Evolutionary conservation across 2,888 invertebrate species (phyloP).

Genomic region (Cactoblastis cactorum): DNA sequence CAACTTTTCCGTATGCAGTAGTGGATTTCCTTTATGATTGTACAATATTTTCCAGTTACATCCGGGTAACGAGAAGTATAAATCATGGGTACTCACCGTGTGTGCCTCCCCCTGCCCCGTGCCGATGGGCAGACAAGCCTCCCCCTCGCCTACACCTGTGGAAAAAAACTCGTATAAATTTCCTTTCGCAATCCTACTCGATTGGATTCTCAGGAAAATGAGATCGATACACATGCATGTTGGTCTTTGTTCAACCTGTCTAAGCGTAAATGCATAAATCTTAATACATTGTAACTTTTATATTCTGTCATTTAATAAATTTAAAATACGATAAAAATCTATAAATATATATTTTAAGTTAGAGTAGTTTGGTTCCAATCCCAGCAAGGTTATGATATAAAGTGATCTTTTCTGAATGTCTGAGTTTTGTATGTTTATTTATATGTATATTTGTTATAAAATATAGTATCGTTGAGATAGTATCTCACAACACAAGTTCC

Average conservation of each 20-base stretch:
- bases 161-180: conserved; percentile 16
- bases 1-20: background rate
- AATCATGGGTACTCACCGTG: conserved; percentile 21
- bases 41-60: conserved; percentile 11
- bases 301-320: too few species aligned
- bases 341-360: too few species aligned
- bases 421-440: too few species aligned
- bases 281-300: too few species aligned
- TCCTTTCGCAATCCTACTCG: conserved; percentile 9
- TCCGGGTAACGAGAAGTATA: conserved; percentile 15
- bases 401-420: too few species aligned
- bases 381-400: too few species aligned
- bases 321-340: too few species aligned
- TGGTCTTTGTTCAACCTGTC: background rate
- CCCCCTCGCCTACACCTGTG: conserved; percentile 30
- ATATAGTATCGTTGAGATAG: too few species aligned
- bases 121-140: conserved; percentile 19
- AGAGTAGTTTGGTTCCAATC: too few species aligned
- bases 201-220: conserved; percentile 1
- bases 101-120: conserved; percentile 17
- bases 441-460: too few species aligned
- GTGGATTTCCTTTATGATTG: background rate
- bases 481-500: too few species aligned
- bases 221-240: background rate
- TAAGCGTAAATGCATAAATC: too few species aligned